Base-by-base conservation (phyloP, 2,888 invertebrate species). In the Plebejus argus region DNA sequence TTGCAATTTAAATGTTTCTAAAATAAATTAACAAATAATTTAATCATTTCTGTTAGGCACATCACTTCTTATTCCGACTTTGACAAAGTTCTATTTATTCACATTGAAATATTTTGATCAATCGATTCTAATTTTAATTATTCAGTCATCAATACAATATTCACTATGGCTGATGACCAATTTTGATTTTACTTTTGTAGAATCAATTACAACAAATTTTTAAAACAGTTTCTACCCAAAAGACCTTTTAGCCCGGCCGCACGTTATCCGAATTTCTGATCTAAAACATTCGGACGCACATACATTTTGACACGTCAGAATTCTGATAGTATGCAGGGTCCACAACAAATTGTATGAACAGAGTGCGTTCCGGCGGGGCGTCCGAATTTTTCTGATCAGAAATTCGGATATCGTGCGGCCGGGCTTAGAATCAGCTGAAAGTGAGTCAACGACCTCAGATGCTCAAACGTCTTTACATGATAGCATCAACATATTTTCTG, bases 21-120 rank as follows among this genome's bases (percentile, higher is more conserved):
- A 66, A 74, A 74, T 49, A 53, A 49, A 49, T 49, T 53, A 78
- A 79, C 76, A 61, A 35, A 76, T 66, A 77, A 79, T 79, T 78
- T 61, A 76, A 81, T 76, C 79, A 77, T 70, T 70, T 80, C 75
- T 77, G 77, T 72, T 79, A 81, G 79, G 81, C 81, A 82, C 80
- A 78, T 70, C 75, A 71, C 78, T 78, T 78, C 76, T 78, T 77
- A 80, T 66, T 66, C 66, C 18, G 66, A 66, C 28, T 28, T 33
- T 66, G 20, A 61, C 23, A 61, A 33, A 66, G 23, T 15, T 12
- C 4, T 15, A 33, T 53, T 18, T 45, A 10, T 33, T 66, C 28
- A 66, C 66, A 12, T 66, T 15, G 28, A 12, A 20, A 58, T 61
- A 61, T 23, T 66, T 28, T 33, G 18, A 66, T 66, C 28, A 12